A percentile compares a stretch with the other conserved stretches of the same genome.
These are phyloP conservation scores for Silurus asotus DNA, from an alignment of 2,113 vertebrate species.

Conservation along the genomic window DNA sequence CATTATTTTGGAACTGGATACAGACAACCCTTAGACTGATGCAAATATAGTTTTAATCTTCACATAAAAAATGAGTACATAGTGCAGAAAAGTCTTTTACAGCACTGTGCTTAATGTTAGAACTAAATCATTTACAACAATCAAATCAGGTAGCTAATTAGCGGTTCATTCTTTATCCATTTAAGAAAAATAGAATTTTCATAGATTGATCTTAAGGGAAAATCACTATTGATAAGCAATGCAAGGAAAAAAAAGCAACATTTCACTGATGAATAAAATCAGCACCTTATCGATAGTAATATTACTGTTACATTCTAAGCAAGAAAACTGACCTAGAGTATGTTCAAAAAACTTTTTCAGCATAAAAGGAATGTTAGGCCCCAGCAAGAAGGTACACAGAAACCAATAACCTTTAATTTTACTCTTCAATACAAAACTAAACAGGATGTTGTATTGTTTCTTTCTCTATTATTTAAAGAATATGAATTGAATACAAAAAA, in stretches of 20 bases:
- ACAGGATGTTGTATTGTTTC: background rate
- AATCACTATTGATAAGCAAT: background rate
- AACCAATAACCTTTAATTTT: background rate
- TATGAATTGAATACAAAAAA: background rate
- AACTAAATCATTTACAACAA: background rate
- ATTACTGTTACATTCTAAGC: background rate
- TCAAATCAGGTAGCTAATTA: background rate
- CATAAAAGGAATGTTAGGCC: conserved; percentile 15
- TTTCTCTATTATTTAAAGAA: background rate
- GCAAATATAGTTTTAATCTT: conserved; percentile 9
- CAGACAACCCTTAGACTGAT: background rate
- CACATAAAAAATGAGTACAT: background rate
- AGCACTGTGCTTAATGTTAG: background rate
- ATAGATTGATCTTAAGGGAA: background rate
- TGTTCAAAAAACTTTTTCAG: background rate
- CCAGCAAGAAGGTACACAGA: background rate
- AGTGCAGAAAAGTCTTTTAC: background rate
- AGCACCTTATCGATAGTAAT: background rate
- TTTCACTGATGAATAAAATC: background rate
- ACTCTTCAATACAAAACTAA: background rate
- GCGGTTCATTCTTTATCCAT: background rate
- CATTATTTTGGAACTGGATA: too few relatives aligned
- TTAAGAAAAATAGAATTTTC: background rate
- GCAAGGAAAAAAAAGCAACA: background rate
- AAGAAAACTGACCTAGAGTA: conserved; percentile 6